phyloP scores from a whole-genome alignment of 2,888 invertebrate species.

The Panopea generosa region DNA sequence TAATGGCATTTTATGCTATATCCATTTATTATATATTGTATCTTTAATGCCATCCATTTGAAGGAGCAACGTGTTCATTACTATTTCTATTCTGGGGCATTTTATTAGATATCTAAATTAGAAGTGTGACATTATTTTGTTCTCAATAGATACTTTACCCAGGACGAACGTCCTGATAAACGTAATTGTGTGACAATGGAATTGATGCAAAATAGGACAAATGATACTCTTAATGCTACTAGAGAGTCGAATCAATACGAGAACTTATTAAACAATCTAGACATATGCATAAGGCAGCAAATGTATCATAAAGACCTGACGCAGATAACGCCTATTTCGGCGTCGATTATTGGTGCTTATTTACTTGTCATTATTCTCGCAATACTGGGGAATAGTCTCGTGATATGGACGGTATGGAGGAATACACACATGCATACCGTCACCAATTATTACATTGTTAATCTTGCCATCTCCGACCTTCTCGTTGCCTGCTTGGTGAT shows the following conservation, averaged over 20 bases:
- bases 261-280: not conserved
- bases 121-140: too few species aligned
- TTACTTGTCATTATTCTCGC: constrained; percentile 83
- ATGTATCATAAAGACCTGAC: constrained; percentile 78
- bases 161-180: too few species aligned
- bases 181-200: too few species aligned
- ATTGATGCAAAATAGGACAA: too few species aligned
- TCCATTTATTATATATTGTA: too few species aligned
- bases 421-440: constrained; percentile 86
- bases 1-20: too few species aligned
- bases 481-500: constrained; percentile 85
- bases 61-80: too few species aligned
- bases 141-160: too few species aligned
- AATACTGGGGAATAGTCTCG: constrained; percentile 84
- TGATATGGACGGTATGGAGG: constrained; percentile 85
- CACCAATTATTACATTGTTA: constrained; percentile 86
- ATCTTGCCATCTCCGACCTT: constrained; percentile 85
- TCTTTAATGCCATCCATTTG: too few species aligned
- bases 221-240: too few species aligned
- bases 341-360: constrained; percentile 81
- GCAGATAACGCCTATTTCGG: constrained; percentile 80
- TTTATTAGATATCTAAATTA: too few species aligned
- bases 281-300: constrained; percentile 6
- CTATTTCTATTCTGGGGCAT: too few species aligned
- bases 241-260: not conserved